These are phyloP conservation scores for Toxostoma redivivum DNA, from an alignment of 2,113 vertebrate species.

Conservation along the genomic window DNA sequence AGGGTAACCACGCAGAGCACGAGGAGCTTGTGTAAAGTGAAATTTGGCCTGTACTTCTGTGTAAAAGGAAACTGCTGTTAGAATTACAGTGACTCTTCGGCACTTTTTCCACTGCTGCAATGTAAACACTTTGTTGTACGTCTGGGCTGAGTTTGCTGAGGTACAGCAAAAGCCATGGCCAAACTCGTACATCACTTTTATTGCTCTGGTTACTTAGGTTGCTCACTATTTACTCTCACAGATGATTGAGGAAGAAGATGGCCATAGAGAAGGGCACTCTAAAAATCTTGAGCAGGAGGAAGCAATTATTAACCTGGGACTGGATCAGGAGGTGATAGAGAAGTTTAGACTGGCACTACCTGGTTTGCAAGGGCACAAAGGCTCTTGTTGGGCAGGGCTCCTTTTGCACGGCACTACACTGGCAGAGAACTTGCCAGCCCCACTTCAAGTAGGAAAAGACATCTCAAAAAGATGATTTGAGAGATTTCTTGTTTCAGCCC, in stretches of 20 bases:
- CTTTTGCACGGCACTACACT: not conserved
- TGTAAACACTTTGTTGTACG: conserved; percentile 20
- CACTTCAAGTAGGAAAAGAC: not conserved
- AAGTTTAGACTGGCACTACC: not conserved
- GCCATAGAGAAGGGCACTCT: not conserved
- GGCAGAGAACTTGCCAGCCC: not conserved
- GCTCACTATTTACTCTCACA: conserved; percentile 14
- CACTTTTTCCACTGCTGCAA: conserved; percentile 6
- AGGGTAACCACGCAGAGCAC: not conserved
- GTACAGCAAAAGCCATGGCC: not conserved
- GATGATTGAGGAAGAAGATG: conserved; percentile 21
- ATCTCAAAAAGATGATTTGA: not conserved
- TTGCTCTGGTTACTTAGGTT: not conserved
- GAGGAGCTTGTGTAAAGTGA: not conserved
- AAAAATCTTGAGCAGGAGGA: not conserved
- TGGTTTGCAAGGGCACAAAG: not conserved
- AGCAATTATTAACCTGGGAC: conserved; percentile 40
- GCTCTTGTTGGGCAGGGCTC: not conserved
- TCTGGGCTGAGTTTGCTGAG: conserved; percentile 21
- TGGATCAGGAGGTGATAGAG: not conserved
- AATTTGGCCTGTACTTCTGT: not conserved
- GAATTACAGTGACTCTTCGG: not conserved
- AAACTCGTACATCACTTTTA: conserved; percentile 11
- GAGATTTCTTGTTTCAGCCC: not conserved
- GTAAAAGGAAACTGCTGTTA: not conserved